Evolutionary conservation across 2,113 vertebrate species (phyloP).

Genomic region (Onychostruthus taczanowskii): DNA sequence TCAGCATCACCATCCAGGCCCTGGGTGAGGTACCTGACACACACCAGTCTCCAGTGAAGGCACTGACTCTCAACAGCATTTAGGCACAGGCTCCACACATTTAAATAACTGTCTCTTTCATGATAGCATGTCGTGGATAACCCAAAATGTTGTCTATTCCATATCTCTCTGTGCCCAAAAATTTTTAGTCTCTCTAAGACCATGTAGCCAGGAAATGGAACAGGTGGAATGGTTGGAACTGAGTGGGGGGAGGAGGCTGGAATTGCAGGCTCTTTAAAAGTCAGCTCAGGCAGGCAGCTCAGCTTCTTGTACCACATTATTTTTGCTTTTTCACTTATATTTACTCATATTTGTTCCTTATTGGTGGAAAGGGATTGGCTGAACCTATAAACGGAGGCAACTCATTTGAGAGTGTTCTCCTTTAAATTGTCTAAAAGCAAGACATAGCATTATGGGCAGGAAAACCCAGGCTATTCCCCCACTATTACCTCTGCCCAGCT

Average conservation of each 20-base stretch:
- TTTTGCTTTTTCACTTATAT: background rate
- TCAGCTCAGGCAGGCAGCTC: background rate
- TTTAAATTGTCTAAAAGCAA: background rate
- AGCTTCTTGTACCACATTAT: background rate
- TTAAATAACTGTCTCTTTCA: background rate
- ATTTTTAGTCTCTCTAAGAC: background rate
- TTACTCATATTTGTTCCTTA: background rate
- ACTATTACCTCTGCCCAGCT: background rate
- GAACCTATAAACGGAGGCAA: accelerated
- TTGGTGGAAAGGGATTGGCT: background rate
- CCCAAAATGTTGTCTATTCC: background rate
- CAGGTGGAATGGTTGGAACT: background rate
- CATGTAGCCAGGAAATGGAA: background rate
- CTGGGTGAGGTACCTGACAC: background rate
- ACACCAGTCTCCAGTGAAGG: accelerated
- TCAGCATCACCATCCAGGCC: background rate
- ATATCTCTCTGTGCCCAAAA: background rate
- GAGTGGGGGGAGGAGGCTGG: background rate
- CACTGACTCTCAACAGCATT: background rate
- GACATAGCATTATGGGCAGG: background rate
- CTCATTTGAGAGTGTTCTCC: background rate
- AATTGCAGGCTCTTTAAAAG: background rate
- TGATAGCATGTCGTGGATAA: background rate
- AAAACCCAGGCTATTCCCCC: background rate
- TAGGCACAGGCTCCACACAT: background rate